Base-by-base conservation (phyloP, 2,888 invertebrate genomes). In the Athalia circularis region DNA sequence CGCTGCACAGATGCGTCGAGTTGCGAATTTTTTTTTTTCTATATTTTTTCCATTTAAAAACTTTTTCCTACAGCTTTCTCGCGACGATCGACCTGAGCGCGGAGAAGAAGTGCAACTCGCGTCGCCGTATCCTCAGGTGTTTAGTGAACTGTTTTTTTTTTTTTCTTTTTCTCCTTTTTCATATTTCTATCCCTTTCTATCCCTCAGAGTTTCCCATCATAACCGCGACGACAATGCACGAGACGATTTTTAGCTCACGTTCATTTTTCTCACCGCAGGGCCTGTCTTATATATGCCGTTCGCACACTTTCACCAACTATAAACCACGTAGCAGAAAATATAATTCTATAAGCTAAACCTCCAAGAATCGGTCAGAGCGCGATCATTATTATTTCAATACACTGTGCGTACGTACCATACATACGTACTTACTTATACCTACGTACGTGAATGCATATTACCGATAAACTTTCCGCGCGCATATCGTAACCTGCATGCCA, bases 291-390 rank as follows among this genome's bases (percentile, higher is more conserved):
- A 82, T 82, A 82, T 8, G 29, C 77, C 82, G 84, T 86, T 86
- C 86, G 86, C 86, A 86, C 86, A 87, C 87, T 88, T 88, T 88
- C 88, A 86, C 88, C 86, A 29, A 29, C 29, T 29, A 29, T 29
- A 29, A 77, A 79, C 80, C 81, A 78, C 79, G 79, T 62, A 15
- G 9, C 9, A 62, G 8, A 62, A n/a, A 13, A 13, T 15, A 29
- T 62, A 62, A 62, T 29, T 29, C 8, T 15, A 54, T 54, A 9
- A n/a, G 54, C 7, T 29, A 68, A 43, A 7, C 29, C 11, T 43
- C 29, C 65, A 48, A 65, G 65, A 65, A 65, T 65, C 65, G 65
- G 65, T 65, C 65, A 65, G 7, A 52, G 11, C 52, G 7, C 11
- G 3, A 52, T 52, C 8, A 52, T 6, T 48, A 65, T 47, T 65